Conservation (phyloP, 2,797 vertebrate species). For the Acridotheres tristis region DNA sequence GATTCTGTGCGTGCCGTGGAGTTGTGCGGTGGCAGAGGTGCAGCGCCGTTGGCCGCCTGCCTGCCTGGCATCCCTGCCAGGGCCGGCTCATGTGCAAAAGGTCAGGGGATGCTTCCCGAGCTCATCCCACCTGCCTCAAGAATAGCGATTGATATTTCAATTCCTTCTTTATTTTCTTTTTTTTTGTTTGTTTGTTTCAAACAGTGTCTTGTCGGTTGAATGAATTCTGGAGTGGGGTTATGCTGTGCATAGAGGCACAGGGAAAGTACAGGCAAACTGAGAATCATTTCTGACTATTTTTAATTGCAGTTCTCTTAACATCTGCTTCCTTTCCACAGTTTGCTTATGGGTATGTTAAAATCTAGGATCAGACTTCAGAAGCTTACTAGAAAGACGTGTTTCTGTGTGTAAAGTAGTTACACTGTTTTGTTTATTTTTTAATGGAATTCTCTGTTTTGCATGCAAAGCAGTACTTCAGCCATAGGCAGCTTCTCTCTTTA, state of each 20-base stretch:
- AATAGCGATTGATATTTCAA: not conserved
- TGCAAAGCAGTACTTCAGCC: not conserved
- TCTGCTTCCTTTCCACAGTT: constrained; percentile 26
- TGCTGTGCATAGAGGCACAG: not conserved
- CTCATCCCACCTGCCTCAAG: not conserved
- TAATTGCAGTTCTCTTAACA: not conserved
- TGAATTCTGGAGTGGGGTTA: not conserved
- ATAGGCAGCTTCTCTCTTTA: not conserved
- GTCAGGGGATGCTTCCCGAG: constrained; percentile 29
- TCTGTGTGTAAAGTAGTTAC: not conserved
- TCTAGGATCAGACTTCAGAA: not conserved
- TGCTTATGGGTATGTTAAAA: not conserved
- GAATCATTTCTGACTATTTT: not conserved
- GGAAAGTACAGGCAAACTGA: not conserved
- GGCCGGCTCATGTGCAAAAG: not conserved
- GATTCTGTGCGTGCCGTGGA: not conserved
- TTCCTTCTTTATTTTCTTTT: not conserved
- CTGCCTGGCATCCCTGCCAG: not conserved
- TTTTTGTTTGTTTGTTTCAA: not conserved
- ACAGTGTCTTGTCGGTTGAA: not conserved
- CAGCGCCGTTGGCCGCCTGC: not conserved
- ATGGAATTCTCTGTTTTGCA: not conserved
- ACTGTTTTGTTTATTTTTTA: not conserved
- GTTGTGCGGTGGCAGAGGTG: not conserved
- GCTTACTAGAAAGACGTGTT: not conserved